Evolutionary conservation across 2,113 vertebrate species (phyloP), one percentile per base, ranked within the genome.

Genomic region (Bathybates hornii): DNA sequence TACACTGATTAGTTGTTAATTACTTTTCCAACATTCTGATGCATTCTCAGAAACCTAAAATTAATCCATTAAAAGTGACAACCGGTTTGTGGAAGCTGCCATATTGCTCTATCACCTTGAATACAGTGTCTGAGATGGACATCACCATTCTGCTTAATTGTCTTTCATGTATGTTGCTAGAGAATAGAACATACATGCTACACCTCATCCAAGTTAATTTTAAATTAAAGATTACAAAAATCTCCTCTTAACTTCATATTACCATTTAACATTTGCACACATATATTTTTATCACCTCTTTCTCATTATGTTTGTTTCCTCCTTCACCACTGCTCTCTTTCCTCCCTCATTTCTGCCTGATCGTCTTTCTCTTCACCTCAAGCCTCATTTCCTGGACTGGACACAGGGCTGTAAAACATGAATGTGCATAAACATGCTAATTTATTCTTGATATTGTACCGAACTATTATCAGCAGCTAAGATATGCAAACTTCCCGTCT

Each of bases 11-110:
- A 34, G 5, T 34, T 17, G 19, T 36, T 66, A 66, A 38, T 38
- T 66, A 66, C 17, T 12, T 38, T 66, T 66, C 34, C 0, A 66
- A 66, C 6, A 36, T 12, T 36, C 32, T 7, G 17, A 36, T 66
- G 61, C 0, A n/a, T 32, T 61, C 5, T 61, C 27, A 32, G 0
- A 61, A 61, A 61, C 2, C 14, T 61, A 61, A 61, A 61, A 61
- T 61, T 2, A 12, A 66, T 36, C 17, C 32, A 36, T 36, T 32
- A 36, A 36, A 36, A 63, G 59, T 2, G 17, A 36, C 29, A n/a
- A 1, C 17, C 0, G 0, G 17, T n/a, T 5, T 66, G 32, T 66
- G 61, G 61, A 66, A 66, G 32, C 17, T n/a, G 32, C 61, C 61
- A 66, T 36, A 36, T 66, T 66, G 61, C 10, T 36, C 17, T n/a